phyloP scores from a whole-genome alignment of 2,888 invertebrate genomes.

The Xanthorhoe designata region DNA sequence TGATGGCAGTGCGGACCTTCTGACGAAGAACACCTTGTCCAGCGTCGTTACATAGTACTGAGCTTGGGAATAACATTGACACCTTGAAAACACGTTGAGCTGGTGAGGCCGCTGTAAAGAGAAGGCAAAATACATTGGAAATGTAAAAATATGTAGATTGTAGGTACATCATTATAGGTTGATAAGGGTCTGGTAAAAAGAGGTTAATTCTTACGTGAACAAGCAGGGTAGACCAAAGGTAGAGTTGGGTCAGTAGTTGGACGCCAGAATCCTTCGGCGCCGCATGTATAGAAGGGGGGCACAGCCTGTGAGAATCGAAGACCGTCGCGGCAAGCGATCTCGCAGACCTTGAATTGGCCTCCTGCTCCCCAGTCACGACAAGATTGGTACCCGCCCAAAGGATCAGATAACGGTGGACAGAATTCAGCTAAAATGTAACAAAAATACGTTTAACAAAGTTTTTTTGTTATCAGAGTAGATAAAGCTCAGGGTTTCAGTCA shows the following conservation, averaged over 20 bases:
- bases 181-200: background rate
- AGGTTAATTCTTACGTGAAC: constrained; percentile 89
- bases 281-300: constrained; percentile 98
- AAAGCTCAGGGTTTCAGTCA: background rate
- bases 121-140: background rate
- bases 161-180: background rate
- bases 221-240: constrained; percentile 95
- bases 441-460: background rate
- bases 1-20: constrained; percentile 94
- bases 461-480: background rate
- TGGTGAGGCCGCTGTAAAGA: constrained; percentile 89
- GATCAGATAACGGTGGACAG: constrained; percentile 95
- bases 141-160: no score
- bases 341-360: constrained; percentile 97
- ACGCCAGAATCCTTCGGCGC: constrained; percentile 99
- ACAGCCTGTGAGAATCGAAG: constrained; percentile 95
- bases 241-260: constrained; percentile 92
- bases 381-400: constrained; percentile 95
- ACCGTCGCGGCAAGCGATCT: constrained; percentile 94
- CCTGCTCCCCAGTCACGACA: constrained; percentile 99
- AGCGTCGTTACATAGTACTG: constrained; percentile 98
- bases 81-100: constrained; percentile 98
- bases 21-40: constrained; percentile 96
- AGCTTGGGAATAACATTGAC: constrained; percentile 97
- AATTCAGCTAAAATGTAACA: constrained; percentile 89